Percentiles rank a stretch among this genome's conserved stretches.
These are phyloP conservation scores for Protobothrops flavoviridis DNA, from an alignment of 2,113 vertebrate genomes.

Conservation along the genomic window DNA sequence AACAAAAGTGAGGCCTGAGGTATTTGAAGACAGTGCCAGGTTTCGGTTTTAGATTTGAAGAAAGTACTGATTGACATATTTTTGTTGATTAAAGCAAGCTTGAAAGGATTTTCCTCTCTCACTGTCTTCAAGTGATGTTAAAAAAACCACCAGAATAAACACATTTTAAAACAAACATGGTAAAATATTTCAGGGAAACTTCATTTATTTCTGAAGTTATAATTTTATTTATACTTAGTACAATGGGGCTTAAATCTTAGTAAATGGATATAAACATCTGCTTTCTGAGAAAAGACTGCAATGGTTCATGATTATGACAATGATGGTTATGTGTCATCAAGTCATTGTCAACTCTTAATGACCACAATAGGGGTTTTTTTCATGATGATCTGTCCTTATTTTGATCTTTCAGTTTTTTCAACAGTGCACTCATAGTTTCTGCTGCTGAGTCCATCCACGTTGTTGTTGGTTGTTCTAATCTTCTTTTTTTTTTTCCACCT, in stretches of 20 bases:
- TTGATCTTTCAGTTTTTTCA: neutral
- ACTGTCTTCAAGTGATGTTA: neutral
- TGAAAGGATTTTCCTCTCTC: neutral
- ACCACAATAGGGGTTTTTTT: neutral
- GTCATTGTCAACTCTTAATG: neutral
- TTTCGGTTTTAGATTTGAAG: neutral
- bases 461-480: neutral
- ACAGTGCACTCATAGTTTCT: neutral
- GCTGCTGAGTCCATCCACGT: neutral
- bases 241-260: neutral
- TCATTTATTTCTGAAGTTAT: neutral
- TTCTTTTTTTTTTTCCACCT: neutral
- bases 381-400: neutral
- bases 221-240: neutral
- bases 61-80: neutral
- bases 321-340: neutral
- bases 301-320: neutral
- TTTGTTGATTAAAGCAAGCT: neutral
- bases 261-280: neutral
- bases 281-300: neutral
- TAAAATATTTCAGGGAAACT: neutral
- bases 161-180: neutral
- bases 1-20: neutral
- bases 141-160: neutral
- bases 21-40: constrained; percentile 9